Evolutionary conservation across 2,888 invertebrate species (phyloP).

Genomic region (Machimus rusticus): DNA sequence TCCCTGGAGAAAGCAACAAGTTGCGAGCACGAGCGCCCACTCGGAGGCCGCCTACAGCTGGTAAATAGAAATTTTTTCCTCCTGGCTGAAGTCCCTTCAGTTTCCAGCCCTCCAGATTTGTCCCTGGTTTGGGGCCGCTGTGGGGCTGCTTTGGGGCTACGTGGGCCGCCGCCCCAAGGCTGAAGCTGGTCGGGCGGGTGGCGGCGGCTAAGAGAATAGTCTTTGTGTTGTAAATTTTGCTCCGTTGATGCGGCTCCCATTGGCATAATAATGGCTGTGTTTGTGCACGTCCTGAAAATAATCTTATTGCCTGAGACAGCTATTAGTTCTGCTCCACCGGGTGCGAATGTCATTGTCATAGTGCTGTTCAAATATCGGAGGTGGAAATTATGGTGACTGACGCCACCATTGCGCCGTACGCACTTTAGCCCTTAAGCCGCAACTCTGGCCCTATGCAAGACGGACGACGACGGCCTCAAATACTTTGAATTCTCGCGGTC

Average conservation of each 20-base stretch:
- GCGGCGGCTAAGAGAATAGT: not conserved
- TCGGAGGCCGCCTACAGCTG: not conserved
- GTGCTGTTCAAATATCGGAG: slow-evolving; percentile 10
- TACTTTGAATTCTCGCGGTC: not conserved
- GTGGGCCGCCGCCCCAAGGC: not conserved
- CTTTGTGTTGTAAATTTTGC: not conserved
- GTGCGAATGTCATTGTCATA: slow-evolving; percentile 20
- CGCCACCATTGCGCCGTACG: slow-evolving; percentile 9
- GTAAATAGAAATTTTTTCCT: not conserved
- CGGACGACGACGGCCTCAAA: not conserved
- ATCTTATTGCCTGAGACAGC: slow-evolving; percentile 25
- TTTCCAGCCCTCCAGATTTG: not conserved
- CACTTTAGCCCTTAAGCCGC: not conserved
- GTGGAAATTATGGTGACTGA: slow-evolving; percentile 18
- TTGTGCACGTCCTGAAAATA: slow-evolving; percentile 1
- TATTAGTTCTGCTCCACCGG: slow-evolving; percentile 19
- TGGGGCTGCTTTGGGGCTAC: not conserved
- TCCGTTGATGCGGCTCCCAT: not conserved
- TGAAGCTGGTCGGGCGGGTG: not conserved
- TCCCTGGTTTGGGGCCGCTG: not conserved
- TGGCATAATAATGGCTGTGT: not conserved
- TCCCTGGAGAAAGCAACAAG: not conserved
- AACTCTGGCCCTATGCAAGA: not conserved
- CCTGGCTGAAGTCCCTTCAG: not conserved
- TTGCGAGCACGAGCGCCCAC: not conserved